Evolutionary conservation across 2,888 invertebrate species (phyloP).

Genomic region (Drosophila gaucha): DNA sequence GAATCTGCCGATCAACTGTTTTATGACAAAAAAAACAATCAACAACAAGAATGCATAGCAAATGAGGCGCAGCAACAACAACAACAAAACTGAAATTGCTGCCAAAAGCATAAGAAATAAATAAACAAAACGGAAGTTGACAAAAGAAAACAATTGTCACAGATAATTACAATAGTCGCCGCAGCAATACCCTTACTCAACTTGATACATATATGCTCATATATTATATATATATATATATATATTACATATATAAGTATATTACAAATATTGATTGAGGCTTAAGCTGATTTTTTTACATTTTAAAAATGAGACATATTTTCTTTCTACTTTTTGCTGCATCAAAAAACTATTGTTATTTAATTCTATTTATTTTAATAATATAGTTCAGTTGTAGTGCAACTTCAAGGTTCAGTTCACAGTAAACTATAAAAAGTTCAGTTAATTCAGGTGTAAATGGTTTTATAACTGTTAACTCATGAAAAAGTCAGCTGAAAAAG

Average conservation of each 20-base stretch:
- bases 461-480: background rate
- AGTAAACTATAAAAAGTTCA: background rate
- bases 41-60: conserved; percentile 58
- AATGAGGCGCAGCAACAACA: conserved; percentile 43
- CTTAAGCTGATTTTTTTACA: no score
- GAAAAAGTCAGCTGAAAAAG: conserved; percentile 4
- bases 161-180: conserved; percentile 23
- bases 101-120: conserved; percentile 59
- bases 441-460: conserved; percentile 3
- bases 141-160: conserved; percentile 54
- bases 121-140: conserved; percentile 70
- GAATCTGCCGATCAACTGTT: conserved; percentile 59
- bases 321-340: background rate
- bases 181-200: conserved; percentile 20
- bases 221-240: background rate
- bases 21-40: conserved; percentile 53
- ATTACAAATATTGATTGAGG: no score
- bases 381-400: conserved; percentile 1
- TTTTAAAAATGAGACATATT: no score
- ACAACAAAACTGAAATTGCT: conserved; percentile 35
- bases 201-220: background rate
- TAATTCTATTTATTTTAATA: background rate
- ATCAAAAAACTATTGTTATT: background rate
- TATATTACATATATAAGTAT: no score
- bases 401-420: conserved; percentile 5